Percentiles rank a stretch among this genome's conserved stretches.
Conservation (phyloP, 2,113 vertebrate species). For the Rattus rattus region DNA sequence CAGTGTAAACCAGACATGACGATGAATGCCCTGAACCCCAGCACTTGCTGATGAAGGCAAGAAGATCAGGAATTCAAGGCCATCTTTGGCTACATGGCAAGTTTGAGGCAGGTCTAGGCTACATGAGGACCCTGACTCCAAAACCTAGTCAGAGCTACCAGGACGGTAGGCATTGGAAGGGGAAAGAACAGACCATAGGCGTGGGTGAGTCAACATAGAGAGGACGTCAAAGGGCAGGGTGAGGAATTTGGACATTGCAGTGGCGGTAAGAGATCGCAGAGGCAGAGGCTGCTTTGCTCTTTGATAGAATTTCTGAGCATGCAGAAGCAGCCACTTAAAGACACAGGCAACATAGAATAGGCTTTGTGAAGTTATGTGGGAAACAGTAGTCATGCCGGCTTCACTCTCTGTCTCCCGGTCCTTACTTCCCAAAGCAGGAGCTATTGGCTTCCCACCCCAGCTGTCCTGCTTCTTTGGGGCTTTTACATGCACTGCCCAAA, state of each 20-base stretch:
- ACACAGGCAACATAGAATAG: not conserved
- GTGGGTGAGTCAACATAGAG: not conserved
- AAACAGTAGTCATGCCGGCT: not conserved
- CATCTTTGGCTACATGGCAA: not conserved
- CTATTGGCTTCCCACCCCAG: not conserved
- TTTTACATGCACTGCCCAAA: not conserved
- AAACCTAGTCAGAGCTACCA: not conserved
- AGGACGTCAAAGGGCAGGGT: not conserved
- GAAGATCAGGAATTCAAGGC: not conserved
- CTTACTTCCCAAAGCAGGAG: not conserved
- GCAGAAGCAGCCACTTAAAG: not conserved
- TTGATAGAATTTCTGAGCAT: not conserved
- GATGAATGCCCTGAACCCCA: not conserved
- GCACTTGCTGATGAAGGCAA: too few relatives aligned
- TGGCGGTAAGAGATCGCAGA: not conserved
- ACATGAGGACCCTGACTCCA: not conserved
- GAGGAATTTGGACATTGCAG: not conserved
- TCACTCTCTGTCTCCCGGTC: not conserved
- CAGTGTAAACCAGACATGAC: not conserved
- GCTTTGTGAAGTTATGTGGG: not conserved
- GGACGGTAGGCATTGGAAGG: not conserved
- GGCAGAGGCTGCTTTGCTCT: fast-evolving
- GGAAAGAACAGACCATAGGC: not conserved
- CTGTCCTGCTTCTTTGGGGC: not conserved
- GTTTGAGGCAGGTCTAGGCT: not conserved